Evolutionary conservation across 2,888 invertebrate genomes (phyloP), one percentile per base, ranked within the genome.

Genomic region (Steinernema scapterisci): DNA sequence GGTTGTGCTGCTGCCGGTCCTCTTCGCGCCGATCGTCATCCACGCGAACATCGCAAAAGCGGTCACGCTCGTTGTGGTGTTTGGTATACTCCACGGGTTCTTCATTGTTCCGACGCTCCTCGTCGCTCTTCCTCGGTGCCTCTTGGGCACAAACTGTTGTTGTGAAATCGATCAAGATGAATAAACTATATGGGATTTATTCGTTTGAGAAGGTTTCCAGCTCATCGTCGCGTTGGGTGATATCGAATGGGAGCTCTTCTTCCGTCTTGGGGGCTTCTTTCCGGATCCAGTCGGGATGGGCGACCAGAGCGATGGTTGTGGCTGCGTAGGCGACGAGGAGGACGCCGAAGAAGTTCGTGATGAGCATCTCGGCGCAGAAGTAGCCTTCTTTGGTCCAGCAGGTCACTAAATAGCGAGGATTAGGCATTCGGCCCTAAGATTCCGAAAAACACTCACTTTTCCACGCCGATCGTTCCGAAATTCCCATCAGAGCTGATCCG

Each of bases 1-100:
- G 0, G 48, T 73, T 16, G 71, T 82, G 48, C 74, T 83, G 44
- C 72, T 82, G 1, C 83, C 82, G 5, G 54, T 78, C 9, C 63
- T 81, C 9, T 74, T 78, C 52, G 73, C 75, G 23, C 74, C 79
- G 11, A 76, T 83, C 23, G 27, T 56, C 21, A 78, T 83, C 23
- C 82, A 82, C 77, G 70, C 74, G 31, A 21, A 75, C 31, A 43
- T 83, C 25, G 79, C 82, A 3, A 51, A 63, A 31, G 63, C 63
- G 31, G 31, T 63, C 38, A 63, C 63, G 16, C 63, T 63, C 63
- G 63, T 63, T 31, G 63, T 63, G 27, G 31, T 63, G 16, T 63
- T 63, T 25, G 63, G 63, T 31, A 63, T 63, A 7, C 31, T 63
- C 38, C 63, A 63, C 63, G 63, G 63, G 63, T 63, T 63, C 27